Evolutionary conservation across 2,888 invertebrate genomes (phyloP).

Genomic region (Anoncus sp.): DNA sequence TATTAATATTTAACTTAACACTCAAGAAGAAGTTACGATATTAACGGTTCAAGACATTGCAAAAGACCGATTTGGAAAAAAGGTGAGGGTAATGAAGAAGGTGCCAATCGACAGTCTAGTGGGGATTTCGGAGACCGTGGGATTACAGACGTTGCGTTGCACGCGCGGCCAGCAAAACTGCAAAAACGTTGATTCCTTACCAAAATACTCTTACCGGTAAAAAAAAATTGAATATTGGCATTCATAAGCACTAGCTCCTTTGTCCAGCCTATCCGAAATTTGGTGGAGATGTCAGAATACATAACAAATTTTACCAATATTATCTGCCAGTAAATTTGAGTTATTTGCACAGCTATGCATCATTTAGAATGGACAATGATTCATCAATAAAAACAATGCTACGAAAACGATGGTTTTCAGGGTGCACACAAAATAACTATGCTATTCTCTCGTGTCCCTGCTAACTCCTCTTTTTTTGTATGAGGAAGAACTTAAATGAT

Average conservation of each 20-base stretch:
- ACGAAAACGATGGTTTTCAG: not conserved
- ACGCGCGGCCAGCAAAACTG: too few species aligned
- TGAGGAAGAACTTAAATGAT: not conserved
- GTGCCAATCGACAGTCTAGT: too few species aligned
- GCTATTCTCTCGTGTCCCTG: not conserved
- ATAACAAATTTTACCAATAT: not conserved
- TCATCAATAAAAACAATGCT: too few species aligned
- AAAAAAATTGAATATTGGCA: not conserved
- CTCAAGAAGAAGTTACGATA: too few species aligned
- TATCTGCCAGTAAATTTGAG: not conserved
- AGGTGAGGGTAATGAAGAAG: too few species aligned
- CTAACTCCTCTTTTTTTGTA: slow-evolving; percentile 4
- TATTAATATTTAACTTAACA: too few species aligned
- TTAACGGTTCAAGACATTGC: too few species aligned
- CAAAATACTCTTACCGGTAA: not conserved
- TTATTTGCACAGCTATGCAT: not conserved
- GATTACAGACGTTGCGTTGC: too few species aligned
- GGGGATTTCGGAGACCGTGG: too few species aligned
- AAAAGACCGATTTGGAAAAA: too few species aligned
- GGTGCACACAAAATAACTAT: not conserved
- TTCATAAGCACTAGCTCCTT: not conserved
- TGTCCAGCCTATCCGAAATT: not conserved
- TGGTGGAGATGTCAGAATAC: not conserved
- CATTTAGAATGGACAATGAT: not conserved
- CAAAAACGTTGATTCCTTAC: too few species aligned